Evolutionary conservation across 2,888 invertebrate genomes (phyloP), one percentile per base, ranked within the genome.

Genomic region (Drosophila colorata): DNA sequence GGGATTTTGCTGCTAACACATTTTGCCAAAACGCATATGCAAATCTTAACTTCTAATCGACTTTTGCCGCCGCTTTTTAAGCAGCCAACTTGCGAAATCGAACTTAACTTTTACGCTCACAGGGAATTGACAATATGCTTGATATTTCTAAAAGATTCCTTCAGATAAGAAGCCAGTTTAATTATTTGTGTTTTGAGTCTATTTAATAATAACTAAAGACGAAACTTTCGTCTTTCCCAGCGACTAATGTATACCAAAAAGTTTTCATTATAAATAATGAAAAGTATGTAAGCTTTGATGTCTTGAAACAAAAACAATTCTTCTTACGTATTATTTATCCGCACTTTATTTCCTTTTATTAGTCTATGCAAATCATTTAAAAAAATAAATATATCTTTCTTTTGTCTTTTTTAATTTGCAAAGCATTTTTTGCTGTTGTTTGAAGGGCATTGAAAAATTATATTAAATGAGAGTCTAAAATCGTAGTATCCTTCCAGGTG

Each of bases 21-120:
- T 65, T 65, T 64, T 76, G 61, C 52, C 59, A 57, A 64, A 51
- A 46, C 71, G 23, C 60, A 61, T 44, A 66, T 56, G 63, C 65
- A 69, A 68, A 77, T 68, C 68, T 52, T 58, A 55, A 60, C 60
- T 60, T 69, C 65, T 63, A 68, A 74, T 78, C 74, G 71, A 71
- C 77, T 59, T 69, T 51, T n/a, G 51, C n/a, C n/a, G n/a, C n/a
- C n/a, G n/a, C n/a, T n/a, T n/a, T n/a, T n/a, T n/a, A n/a, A n/a
- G n/a, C n/a, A n/a, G n/a, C n/a, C n/a, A n/a, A n/a, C n/a, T n/a
- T n/a, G n/a, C n/a, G n/a, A n/a, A n/a, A n/a, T 14, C 37, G 23
- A 61, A 65, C 66, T 67, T 74, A 67, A 44, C 48, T 74, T 56
- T 67, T 59, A 67, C 44, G 64, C 44, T 13, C 25, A 31, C n/a